phyloP scores from a whole-genome alignment of 2,888 invertebrate species.

The Nomada hirtipes region DNA sequence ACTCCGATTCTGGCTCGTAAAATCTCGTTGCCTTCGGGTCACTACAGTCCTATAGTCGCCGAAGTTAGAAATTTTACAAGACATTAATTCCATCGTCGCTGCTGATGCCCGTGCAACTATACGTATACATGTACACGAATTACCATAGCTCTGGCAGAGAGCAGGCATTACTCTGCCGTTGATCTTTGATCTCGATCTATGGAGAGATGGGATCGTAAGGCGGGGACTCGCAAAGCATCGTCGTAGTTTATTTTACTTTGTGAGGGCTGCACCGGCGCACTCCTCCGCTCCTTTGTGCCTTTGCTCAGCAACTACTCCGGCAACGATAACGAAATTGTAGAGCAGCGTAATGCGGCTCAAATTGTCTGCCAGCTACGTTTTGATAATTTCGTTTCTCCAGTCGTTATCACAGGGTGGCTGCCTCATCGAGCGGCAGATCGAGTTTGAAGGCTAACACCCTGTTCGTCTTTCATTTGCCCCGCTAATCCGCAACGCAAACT shows the following conservation, averaged over 20 bases:
- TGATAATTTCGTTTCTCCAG: slow-evolving; percentile 41
- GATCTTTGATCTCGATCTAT: slow-evolving; percentile 54
- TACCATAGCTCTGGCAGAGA: slow-evolving; percentile 15
- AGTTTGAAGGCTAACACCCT: not conserved
- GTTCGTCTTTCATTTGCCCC: not conserved
- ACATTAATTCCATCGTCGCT: slow-evolving; percentile 16
- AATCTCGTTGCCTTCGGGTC: not conserved
- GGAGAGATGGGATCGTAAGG: slow-evolving; percentile 21
- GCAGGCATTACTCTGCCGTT: slow-evolving; percentile 20
- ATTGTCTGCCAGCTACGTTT: slow-evolving; percentile 48
- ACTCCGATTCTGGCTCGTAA: slow-evolving; percentile 2
- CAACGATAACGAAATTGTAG: slow-evolving; percentile 56
- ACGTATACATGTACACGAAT: not conserved
- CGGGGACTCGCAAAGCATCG: slow-evolving; percentile 34
- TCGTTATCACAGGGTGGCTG: slow-evolving; percentile 21
- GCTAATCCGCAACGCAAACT: not conserved
- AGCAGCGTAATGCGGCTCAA: slow-evolving; percentile 39
- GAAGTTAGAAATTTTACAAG: slow-evolving; percentile 8
- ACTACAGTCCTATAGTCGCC: not conserved
- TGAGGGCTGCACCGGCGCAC: not conserved
- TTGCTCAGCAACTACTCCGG: slow-evolving; percentile 39
- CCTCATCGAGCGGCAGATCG: slow-evolving; percentile 32
- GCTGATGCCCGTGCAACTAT: not conserved
- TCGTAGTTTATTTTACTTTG: slow-evolving; percentile 55
- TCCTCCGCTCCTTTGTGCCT: slow-evolving; percentile 48